Evolutionary conservation across 1,140 invertebrate species (phyloP), one percentile per base, ranked within the genome.

Genomic region (Gonatopus flavifemur): DNA sequence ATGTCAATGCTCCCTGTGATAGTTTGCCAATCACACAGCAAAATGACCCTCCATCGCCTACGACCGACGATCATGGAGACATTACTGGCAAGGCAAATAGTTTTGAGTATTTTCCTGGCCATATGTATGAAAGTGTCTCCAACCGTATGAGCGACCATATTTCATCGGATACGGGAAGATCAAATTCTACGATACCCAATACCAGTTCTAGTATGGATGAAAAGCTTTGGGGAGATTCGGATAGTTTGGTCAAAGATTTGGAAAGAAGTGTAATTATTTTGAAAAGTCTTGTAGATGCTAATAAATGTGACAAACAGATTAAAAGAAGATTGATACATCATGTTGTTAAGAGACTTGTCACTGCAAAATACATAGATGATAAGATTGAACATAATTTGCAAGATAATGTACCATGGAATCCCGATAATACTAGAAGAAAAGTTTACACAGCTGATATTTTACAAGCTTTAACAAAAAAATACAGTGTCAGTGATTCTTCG

Each of bases 51-150:
- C 51, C 59, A n/a, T 64, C 70, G 0, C 61, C 64, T 40, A 64
- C 57, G n/a, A 59, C 45, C 0, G 69, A 72, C 6, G 64, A 69
- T 10, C 46, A 37, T 6, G 73, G 72, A 39, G 68, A 72, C 46
- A 57, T 69, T 12, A 64, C 69, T 2, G 78, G 74, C 16, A 57
- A 70, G 52, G 75, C 72, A 2, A 79, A 81, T 37, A 81, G 79
- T 56, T 81, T 80, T 49, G 79, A 81, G 25, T 81, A 81, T 55
- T 73, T 81, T 32, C 77, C 78, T 6, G 77, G 77, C 3, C 72
- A 79, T 40, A 59, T 73, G 5, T 81, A 79, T 46, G 72, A 80
- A 44, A 77, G 75, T 24, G 62, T 70, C 0, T 52, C 61, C 0
- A 64, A 68, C 9, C 68, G 59, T 7, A 74, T 63, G 8, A 64